Conservation (phyloP, 2,797 vertebrate genomes). For the Zalophus californianus region DNA sequence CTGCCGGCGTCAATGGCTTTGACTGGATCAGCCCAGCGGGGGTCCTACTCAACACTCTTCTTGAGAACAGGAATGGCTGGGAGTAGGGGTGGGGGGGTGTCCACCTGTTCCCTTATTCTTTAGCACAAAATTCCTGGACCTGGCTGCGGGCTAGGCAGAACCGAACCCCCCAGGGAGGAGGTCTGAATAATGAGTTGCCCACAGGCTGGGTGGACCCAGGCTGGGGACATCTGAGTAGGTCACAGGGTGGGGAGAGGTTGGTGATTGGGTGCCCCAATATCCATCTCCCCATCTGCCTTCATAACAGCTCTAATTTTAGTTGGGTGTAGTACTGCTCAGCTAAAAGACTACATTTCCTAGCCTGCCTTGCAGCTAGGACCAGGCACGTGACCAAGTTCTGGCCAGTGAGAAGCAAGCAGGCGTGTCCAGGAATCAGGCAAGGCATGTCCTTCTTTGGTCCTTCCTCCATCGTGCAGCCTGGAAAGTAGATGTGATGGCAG, state of each 20-base stretch:
- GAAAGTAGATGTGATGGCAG: not conserved
- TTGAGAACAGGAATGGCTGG: not conserved
- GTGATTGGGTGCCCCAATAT: fast-evolving
- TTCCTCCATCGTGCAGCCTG: not conserved
- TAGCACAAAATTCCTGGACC: not conserved
- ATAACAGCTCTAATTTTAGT: not conserved
- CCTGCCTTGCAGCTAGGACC: not conserved
- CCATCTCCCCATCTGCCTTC: not conserved
- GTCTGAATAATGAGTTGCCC: not conserved
- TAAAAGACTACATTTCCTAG: not conserved
- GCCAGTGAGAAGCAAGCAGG: not conserved
- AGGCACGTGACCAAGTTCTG: not conserved
- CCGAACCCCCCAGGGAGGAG: not conserved
- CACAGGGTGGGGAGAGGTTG: not conserved
- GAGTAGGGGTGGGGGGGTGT: not conserved
- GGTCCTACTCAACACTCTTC: not conserved
- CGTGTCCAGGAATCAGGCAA: not conserved
- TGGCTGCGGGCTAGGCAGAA: not conserved
- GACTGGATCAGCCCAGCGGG: not conserved
- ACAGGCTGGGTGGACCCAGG: not conserved
- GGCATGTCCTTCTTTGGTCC: not conserved
- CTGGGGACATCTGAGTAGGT: not conserved
- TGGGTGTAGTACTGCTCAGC: not conserved
- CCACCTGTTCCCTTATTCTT: not conserved
- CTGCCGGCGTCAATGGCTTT: fast-evolving